Base-by-base conservation (phyloP, 1,140 invertebrate species). In the Dreissena polymorpha region DNA sequence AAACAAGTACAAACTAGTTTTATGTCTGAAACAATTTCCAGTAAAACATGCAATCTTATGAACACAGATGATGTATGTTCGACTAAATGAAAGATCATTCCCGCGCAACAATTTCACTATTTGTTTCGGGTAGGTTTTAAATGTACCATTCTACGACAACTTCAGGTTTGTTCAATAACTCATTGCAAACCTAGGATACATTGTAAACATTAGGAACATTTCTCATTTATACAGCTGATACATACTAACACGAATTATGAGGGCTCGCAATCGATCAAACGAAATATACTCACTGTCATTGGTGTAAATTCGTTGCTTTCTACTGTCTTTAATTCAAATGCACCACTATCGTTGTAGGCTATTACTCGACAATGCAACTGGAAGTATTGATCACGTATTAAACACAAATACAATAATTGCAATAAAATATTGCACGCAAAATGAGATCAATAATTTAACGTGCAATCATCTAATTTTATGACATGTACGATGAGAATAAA, bases 301-400 rank as follows among this genome's bases (percentile, higher is more conserved):
- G 72, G 72, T 23, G 50, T 27, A 18, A 74, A 49, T n/a, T 29
- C 72, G 10, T 0, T 16, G 25, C 72, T 74, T 10, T 16, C 64
- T 10, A 12, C 21, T 16, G 29, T 74, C 64, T 74, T 29, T 0
- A n/a, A 14, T 39, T 74, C 72, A 0, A 29, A 39, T 60, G 3
- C 6, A 39, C 72, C 72, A 10, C n/a, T 23, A 6, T 60, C 72
- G 23, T 74, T 60, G 64, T n/a, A 74, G 6, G 64, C 72, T 14
- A 16, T 21, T 7, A 21, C 72, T 18, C 55, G 49, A 64, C 72
- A 74, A n/a, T 10, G 27, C 14, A 74, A 18, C 72, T 74, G 53
- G 18, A n/a, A 23, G 18, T n/a, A n/a, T 2, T 23, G 60, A 5
- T n/a, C 2, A 63, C 18, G 23, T n/a, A 10, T 63, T 23, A 5